These are phyloP conservation scores for Merluccius polli DNA, from an alignment of 2,797 vertebrate genomes.

Conservation along the genomic window DNA sequence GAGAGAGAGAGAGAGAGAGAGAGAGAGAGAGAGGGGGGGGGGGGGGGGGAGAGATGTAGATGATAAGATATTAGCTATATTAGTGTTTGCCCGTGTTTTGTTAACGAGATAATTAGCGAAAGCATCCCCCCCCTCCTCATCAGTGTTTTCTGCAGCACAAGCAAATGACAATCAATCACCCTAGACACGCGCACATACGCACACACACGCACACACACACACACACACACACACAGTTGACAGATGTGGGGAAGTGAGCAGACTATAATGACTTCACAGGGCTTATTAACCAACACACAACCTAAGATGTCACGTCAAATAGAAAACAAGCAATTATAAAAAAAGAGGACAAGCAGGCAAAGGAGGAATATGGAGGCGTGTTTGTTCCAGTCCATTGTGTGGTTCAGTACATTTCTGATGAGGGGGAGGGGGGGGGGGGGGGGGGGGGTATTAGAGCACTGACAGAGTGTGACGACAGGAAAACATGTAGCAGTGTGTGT, in stretches of 20 bases:
- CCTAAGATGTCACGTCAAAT: slow-evolving; percentile 42
- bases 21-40: not conserved
- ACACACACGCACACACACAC: slow-evolving; percentile 11
- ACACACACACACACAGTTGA: slow-evolving; percentile 28
- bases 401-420: not conserved
- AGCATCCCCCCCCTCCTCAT: slow-evolving; percentile 33
- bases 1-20: not conserved
- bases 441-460: not conserved
- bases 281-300: slow-evolving; percentile 53
- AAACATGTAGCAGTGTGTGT: no score
- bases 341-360: not conserved
- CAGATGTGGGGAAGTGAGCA: slow-evolving; percentile 42
- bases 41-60: not conserved
- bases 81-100: slow-evolving; percentile 30
- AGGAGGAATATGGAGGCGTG: not conserved
- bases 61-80: slow-evolving; percentile 21
- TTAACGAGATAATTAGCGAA: slow-evolving; percentile 57
- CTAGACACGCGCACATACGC: slow-evolving; percentile 29
- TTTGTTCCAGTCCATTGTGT: slow-evolving; percentile 9
- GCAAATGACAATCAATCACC: slow-evolving; percentile 56
- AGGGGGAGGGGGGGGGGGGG: not conserved
- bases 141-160: slow-evolving; percentile 44
- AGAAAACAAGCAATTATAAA: slow-evolving; percentile 39
- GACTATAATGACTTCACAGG: slow-evolving; percentile 44
- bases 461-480: not conserved